phyloP scores from a whole-genome alignment of 2,888 invertebrate species.

The Brenthis hecate region DNA sequence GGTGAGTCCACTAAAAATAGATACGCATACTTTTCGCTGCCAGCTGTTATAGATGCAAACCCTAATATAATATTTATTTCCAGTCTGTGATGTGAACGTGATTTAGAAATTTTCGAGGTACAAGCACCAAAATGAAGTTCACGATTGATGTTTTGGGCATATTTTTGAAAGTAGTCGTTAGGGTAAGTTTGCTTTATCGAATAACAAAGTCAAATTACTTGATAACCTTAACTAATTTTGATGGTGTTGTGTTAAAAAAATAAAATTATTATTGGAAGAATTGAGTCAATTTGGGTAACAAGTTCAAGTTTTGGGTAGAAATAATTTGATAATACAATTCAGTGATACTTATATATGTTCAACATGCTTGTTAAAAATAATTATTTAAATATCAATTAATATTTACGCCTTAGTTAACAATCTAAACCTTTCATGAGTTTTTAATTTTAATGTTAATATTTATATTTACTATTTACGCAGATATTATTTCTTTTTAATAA shows the following conservation, averaged over 20 bases:
- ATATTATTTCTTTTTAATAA: too few relatives aligned
- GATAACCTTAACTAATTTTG: constrained; percentile 2
- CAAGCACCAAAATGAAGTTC: constrained; percentile 72
- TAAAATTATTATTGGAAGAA: too few relatives aligned
- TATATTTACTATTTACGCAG: too few relatives aligned
- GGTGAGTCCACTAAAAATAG: constrained; percentile 57
- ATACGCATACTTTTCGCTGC: constrained; percentile 45
- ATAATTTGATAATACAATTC: too few relatives aligned
- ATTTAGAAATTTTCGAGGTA: constrained; percentile 48
- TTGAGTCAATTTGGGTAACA: too few relatives aligned
- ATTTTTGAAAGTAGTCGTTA: constrained; percentile 78
- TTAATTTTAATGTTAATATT: too few relatives aligned
- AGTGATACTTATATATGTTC: too few relatives aligned
- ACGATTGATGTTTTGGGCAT: constrained; percentile 77
- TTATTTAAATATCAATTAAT: too few relatives aligned
- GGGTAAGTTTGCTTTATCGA: constrained; percentile 59
- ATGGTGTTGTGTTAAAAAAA: background rate
- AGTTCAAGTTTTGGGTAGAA: too few relatives aligned
- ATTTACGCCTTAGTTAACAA: too few relatives aligned
- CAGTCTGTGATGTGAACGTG: constrained; percentile 70
- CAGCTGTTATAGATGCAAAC: constrained; percentile 29
- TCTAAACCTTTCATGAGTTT: too few relatives aligned
- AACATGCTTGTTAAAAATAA: too few relatives aligned
- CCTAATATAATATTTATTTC: constrained; percentile 58
- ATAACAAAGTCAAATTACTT: background rate